A percentile compares a stretch with the other conserved stretches of the same genome.
Conservation (phyloP, 2,797 vertebrate species). For the Morus bassanus region DNA sequence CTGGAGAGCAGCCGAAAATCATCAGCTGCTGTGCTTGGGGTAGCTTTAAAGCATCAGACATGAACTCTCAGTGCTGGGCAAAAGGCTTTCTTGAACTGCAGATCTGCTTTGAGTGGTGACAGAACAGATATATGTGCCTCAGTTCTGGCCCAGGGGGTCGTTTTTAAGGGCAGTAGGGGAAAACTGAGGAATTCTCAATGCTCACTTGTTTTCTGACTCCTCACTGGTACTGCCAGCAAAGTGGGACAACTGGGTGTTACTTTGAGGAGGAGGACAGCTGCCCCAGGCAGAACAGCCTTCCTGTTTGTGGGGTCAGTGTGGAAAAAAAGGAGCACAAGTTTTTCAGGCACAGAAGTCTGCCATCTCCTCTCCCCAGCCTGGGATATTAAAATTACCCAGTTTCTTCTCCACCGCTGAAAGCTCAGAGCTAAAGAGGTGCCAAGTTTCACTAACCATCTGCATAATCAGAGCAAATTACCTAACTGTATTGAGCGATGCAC, state of each 20-base stretch:
- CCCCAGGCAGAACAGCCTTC: neutral
- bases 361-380: neutral
- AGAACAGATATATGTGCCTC: neutral
- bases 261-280: neutral
- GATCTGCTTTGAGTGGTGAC: neutral
- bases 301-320: neutral
- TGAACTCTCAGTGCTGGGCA: neutral
- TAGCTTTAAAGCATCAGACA: neutral
- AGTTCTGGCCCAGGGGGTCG: neutral
- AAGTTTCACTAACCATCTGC: slow-evolving; percentile 30
- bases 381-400: neutral
- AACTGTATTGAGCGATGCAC: slow-evolving; percentile 26
- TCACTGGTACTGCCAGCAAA: neutral
- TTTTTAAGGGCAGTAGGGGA: neutral
- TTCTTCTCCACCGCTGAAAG: slow-evolving; percentile 19
- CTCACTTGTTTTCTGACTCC: neutral
- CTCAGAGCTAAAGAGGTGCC: neutral
- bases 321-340: neutral
- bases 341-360: neutral
- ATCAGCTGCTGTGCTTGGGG: neutral
- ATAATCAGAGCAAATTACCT: slow-evolving; percentile 43
- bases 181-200: neutral
- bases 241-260: neutral
- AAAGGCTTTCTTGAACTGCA: neutral
- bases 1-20: neutral